A percentile compares a stretch with the other conserved stretches of the same genome.
These are phyloP conservation scores for Mycetomoellerius zeteki DNA, from an alignment of 1,140 invertebrate species.

Conservation along the genomic window DNA sequence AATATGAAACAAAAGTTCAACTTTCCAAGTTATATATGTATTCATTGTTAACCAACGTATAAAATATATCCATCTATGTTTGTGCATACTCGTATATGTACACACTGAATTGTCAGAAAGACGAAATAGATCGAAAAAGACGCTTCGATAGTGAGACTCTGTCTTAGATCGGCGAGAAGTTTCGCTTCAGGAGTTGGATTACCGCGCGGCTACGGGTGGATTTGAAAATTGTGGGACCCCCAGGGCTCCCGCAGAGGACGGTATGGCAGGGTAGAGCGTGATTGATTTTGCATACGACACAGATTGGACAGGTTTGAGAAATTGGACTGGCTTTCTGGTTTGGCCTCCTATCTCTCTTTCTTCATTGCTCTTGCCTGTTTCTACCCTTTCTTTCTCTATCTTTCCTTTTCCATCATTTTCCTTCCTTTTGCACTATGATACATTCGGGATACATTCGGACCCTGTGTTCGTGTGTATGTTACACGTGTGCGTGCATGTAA, in stretches of 20 bases:
- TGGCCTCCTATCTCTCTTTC: conserved; percentile 67
- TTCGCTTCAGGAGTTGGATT: conserved; percentile 78
- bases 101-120: conserved; percentile 31
- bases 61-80: too few species aligned
- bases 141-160: conserved; percentile 49
- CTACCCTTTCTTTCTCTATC: conserved; percentile 62
- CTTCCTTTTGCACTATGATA: conserved; percentile 60
- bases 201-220: conserved; percentile 79
- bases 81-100: too few species aligned
- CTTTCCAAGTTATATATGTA: background rate
- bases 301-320: conserved; percentile 88
- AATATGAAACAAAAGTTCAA: background rate
- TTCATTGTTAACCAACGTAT: background rate
- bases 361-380: conserved; percentile 43
- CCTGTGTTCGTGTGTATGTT: conserved; percentile 38
- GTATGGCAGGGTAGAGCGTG: conserved; percentile 76
- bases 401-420: conserved; percentile 26
- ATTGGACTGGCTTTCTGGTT: conserved; percentile 85
- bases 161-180: conserved; percentile 72
- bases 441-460: conserved; percentile 68
- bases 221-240: conserved; percentile 81
- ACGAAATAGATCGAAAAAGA: conserved; percentile 68
- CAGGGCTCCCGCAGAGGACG: conserved; percentile 47
- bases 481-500: conserved; percentile 16
- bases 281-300: conserved; percentile 88